These are phyloP conservation scores for Cantharis rustica DNA, from an alignment of 2,888 invertebrate species.

Conservation along the genomic window DNA sequence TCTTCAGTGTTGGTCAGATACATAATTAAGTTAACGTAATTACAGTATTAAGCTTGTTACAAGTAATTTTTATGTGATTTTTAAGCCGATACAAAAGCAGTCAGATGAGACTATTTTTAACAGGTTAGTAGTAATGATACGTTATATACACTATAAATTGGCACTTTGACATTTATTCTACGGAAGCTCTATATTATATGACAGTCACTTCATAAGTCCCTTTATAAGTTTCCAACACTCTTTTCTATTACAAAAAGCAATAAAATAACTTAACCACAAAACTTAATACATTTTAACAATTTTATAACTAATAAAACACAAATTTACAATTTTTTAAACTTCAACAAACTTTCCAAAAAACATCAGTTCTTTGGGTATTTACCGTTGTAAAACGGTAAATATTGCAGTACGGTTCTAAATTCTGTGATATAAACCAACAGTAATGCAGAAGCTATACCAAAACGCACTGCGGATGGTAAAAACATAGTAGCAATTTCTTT, in stretches of 20 bases:
- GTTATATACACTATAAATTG: slow-evolving; percentile 20
- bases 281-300: not conserved
- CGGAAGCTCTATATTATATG: slow-evolving; percentile 30
- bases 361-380: slow-evolving; percentile 28
- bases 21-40: not conserved
- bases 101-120: not conserved
- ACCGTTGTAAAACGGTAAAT: slow-evolving; percentile 39
- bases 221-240: slow-evolving; percentile 3
- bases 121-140: not conserved
- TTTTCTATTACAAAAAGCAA: not conserved
- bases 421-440: slow-evolving; percentile 34
- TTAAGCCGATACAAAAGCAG: not conserved
- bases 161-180: slow-evolving; percentile 32
- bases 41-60: not conserved
- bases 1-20: slow-evolving; percentile 21
- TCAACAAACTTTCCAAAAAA: not conserved
- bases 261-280: not conserved
- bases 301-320: not conserved
- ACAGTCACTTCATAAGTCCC: slow-evolving; percentile 7
- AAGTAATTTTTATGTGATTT: not conserved
- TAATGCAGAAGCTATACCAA: slow-evolving; percentile 26
- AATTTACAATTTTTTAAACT: not conserved
- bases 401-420: slow-evolving; percentile 38
- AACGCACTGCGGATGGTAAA: slow-evolving; percentile 31
- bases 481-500: slow-evolving; percentile 28